These are phyloP conservation scores for Pterocles burchelli DNA, from an alignment of 2,113 vertebrate genomes.

Conservation along the genomic window DNA sequence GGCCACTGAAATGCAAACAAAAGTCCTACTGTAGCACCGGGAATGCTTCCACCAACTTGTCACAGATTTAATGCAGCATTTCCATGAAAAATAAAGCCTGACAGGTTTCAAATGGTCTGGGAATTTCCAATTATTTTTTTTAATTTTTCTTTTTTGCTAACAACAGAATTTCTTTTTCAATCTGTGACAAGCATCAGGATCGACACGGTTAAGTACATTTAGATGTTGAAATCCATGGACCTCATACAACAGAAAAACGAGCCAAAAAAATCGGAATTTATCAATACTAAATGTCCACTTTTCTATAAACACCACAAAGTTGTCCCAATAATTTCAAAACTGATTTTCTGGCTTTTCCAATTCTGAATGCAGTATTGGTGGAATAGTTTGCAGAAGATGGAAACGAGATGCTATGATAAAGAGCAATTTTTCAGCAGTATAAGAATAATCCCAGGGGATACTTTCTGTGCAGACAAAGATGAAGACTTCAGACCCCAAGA, in stretches of 20 bases:
- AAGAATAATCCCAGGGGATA: not conserved
- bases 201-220: not conserved
- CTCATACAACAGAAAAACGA: rapidly evolving
- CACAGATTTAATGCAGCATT: rapidly evolving
- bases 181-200: not conserved
- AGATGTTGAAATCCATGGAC: not conserved
- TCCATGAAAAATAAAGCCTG: not conserved
- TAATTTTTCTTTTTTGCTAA: not conserved
- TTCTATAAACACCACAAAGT: not conserved
- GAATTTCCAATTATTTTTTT: not conserved
- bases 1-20: not conserved
- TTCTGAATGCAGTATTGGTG: not conserved
- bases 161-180: not conserved
- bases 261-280: not conserved
- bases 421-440: not conserved
- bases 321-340: not conserved
- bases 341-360: not conserved
- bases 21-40: rapidly evolving
- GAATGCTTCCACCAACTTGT: rapidly evolving
- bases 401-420: not conserved
- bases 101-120: not conserved
- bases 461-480: not conserved
- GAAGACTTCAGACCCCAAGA: not conserved
- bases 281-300: not conserved
- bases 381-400: not conserved